A percentile compares a stretch with the other conserved stretches of the same genome.
These are phyloP conservation scores for Ganaspis sp. DNA, from an alignment of 1,140 invertebrate species.

Conservation along the genomic window DNA sequence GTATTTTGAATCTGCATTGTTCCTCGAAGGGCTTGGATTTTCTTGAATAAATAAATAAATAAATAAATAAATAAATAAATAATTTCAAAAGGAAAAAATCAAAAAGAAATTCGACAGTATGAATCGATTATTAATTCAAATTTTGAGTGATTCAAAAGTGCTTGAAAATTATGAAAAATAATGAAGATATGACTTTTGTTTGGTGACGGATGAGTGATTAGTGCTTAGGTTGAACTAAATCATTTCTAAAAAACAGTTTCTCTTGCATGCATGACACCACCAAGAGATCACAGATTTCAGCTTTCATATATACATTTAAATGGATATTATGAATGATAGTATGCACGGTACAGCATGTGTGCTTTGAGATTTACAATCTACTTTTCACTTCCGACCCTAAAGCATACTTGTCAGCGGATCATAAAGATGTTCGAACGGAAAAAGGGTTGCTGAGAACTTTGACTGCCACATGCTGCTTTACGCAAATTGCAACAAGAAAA, in stretches of 20 bases:
- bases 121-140: too few relatives aligned
- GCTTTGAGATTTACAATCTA: slow-evolving; percentile 56
- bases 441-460: slow-evolving; percentile 40
- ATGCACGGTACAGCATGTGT: slow-evolving; percentile 12
- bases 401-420: slow-evolving; percentile 63
- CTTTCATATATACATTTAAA: slow-evolving; percentile 21
- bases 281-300: slow-evolving; percentile 13
- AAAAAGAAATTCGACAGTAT: too few relatives aligned
- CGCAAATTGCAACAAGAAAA: slow-evolving; percentile 46
- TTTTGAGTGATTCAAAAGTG: background rate
- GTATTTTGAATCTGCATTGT: too few relatives aligned
- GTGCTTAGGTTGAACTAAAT: background rate
- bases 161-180: background rate
- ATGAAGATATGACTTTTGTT: background rate
- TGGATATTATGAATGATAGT: background rate
- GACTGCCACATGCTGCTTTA: slow-evolving; percentile 56
- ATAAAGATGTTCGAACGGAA: slow-evolving; percentile 56
- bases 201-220: background rate
- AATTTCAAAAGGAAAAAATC: background rate
- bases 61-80: too few relatives aligned
- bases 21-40: too few relatives aligned
- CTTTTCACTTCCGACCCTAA: slow-evolving; percentile 59
- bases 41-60: too few relatives aligned
- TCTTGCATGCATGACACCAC: background rate
- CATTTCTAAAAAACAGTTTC: background rate